Conservation (phyloP, 2,797 vertebrate species). For the Sebastiscus tertius region DNA sequence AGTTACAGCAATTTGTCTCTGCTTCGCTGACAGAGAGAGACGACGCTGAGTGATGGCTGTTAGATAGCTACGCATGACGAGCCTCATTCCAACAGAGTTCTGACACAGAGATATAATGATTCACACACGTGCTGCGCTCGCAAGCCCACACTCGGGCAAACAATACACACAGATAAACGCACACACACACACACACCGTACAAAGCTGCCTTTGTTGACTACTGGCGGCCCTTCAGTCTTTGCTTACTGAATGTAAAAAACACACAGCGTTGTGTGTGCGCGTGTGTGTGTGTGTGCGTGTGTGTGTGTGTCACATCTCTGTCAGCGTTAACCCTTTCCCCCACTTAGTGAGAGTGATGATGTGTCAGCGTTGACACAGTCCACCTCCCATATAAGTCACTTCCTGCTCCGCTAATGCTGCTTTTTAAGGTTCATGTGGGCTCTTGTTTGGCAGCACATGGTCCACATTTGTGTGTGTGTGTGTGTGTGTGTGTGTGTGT, state of each 20-base stretch:
- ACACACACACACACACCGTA: conserved; percentile 36
- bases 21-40: conserved; percentile 62
- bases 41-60: conserved; percentile 65
- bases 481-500: conserved; percentile 20
- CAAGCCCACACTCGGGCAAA: conserved; percentile 77
- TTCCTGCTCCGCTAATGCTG: conserved; percentile 56
- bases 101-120: conserved; percentile 77
- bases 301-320: conserved; percentile 53
- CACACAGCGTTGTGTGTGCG: conserved; percentile 53
- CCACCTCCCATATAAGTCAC: conserved; percentile 38
- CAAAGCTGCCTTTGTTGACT: conserved; percentile 83
- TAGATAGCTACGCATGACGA: conserved; percentile 69
- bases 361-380: conserved; percentile 48
- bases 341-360: conserved; percentile 37
- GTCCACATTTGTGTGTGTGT: conserved; percentile 28
- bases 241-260: conserved; percentile 68
- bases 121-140: conserved; percentile 76
- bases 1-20: conserved; percentile 75
- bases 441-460: conserved; percentile 17
- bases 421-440: conserved; percentile 20
- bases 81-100: conserved; percentile 66
- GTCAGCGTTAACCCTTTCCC: conserved; percentile 64
- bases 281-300: conserved; percentile 11
- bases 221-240: conserved; percentile 66
- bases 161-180: conserved; percentile 28